Evolutionary conservation across 2,113 vertebrate species (phyloP).

Genomic region (Rhinopithecus roxellana): DNA sequence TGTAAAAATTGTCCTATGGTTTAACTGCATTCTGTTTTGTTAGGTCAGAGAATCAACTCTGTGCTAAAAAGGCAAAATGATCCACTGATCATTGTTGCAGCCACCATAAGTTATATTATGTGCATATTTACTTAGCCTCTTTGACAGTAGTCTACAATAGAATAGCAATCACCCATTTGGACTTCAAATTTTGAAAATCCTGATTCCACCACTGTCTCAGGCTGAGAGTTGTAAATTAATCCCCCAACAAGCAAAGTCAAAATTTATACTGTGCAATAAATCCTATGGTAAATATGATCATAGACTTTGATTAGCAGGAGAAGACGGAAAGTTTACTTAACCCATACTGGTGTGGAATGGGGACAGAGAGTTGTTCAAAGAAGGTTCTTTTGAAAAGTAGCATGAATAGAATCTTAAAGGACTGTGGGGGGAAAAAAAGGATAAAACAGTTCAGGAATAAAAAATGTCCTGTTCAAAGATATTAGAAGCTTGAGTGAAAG

Average conservation of each 20-base stretch:
- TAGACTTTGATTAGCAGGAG: background rate
- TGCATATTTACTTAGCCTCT: background rate
- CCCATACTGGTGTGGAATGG: fast-evolving
- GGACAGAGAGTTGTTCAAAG: background rate
- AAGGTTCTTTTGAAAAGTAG: background rate
- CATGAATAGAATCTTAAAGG: background rate
- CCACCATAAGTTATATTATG: background rate
- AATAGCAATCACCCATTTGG: background rate
- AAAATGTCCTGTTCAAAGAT: background rate
- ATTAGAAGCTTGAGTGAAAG: background rate
- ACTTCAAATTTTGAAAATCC: background rate
- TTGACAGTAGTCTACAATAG: background rate
- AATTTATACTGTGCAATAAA: background rate
- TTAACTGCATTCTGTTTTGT: background rate
- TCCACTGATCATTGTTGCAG: background rate
- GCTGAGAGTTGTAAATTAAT: background rate
- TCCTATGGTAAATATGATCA: background rate
- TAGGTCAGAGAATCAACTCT: background rate
- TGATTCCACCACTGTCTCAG: background rate
- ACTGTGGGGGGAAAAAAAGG: background rate
- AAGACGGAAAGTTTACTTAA: background rate
- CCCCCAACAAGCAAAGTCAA: background rate
- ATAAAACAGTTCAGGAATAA: background rate
- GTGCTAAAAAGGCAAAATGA: background rate
- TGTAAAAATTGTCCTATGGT: background rate